These are phyloP conservation scores for Platanista minor DNA, from an alignment of 2,113 vertebrate genomes.

Conservation along the genomic window DNA sequence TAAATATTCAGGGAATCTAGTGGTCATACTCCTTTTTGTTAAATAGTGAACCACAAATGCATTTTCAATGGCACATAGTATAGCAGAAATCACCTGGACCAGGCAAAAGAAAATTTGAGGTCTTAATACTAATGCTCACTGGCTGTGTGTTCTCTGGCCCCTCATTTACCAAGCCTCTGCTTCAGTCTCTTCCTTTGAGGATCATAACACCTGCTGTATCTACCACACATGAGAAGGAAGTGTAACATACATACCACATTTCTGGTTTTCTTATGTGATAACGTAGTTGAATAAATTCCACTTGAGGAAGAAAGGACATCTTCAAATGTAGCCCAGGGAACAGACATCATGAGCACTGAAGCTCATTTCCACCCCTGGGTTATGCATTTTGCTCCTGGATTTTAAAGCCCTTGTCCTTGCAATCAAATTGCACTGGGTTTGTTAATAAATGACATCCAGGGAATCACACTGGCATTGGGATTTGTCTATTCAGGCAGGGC, in stretches of 20 bases:
- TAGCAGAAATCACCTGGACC: not conserved
- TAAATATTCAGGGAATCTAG: not conserved
- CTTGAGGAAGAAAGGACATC: not conserved
- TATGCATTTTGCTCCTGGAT: not conserved
- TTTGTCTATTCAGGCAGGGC: slow-evolving; percentile 71
- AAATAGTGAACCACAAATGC: not conserved
- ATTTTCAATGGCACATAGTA: not conserved
- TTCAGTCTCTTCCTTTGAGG: not conserved
- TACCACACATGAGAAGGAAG: not conserved
- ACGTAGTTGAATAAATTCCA: not conserved
- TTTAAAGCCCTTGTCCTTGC: slow-evolving; percentile 12
- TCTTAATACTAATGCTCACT: not conserved
- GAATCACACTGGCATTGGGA: slow-evolving; percentile 51
- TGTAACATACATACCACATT: not conserved
- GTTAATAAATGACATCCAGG: slow-evolving; percentile 66
- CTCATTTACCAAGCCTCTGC: not conserved
- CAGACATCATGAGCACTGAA: rapidly evolving
- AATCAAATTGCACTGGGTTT: slow-evolving; percentile 14
- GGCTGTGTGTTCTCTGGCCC: not conserved
- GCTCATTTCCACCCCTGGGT: not conserved
- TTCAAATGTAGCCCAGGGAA: not conserved
- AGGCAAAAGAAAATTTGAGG: not conserved
- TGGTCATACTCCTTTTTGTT: not conserved
- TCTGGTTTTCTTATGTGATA: not conserved
- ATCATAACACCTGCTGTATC: not conserved